A percentile compares a stretch with the other conserved stretches of the same genome.
Conservation (phyloP, 2,888 invertebrate genomes). For the Sarcophaga caerulescens region DNA sequence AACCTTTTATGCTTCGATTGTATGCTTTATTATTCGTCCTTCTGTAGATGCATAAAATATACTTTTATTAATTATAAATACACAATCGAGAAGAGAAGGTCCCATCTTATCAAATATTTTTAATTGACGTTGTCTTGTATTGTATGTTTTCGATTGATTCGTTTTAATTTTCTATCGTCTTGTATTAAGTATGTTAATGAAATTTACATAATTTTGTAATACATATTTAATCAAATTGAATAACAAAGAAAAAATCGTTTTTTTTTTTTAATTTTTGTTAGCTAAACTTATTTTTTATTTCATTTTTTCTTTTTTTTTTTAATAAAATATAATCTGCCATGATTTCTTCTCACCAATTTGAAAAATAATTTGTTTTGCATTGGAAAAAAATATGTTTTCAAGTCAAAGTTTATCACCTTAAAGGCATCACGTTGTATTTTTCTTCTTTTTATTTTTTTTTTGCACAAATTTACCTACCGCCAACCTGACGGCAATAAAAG, state of each 20-base stretch:
- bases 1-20: no score
- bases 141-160: background rate
- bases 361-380: constrained; percentile 7
- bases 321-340: background rate
- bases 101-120: background rate
- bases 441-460: background rate
- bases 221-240: constrained; percentile 6
- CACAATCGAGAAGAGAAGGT: background rate
- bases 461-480: background rate
- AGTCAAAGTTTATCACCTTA: constrained; percentile 64
- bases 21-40: no score
- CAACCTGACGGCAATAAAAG: background rate
- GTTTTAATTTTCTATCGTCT: background rate
- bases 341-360: constrained; percentile 38
- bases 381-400: constrained; percentile 30
- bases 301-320: background rate
- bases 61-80: constrained; percentile 5
- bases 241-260: background rate
- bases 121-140: background rate
- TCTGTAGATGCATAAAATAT: background rate
- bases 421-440: constrained; percentile 50
- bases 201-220: constrained; percentile 57
- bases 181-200: constrained; percentile 19
- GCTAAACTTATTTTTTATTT: background rate
- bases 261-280: no score